Evolutionary conservation across 1,140 invertebrate genomes (phyloP), one percentile per base, ranked within the genome.

Genomic region (Episyrphus balteatus): DNA sequence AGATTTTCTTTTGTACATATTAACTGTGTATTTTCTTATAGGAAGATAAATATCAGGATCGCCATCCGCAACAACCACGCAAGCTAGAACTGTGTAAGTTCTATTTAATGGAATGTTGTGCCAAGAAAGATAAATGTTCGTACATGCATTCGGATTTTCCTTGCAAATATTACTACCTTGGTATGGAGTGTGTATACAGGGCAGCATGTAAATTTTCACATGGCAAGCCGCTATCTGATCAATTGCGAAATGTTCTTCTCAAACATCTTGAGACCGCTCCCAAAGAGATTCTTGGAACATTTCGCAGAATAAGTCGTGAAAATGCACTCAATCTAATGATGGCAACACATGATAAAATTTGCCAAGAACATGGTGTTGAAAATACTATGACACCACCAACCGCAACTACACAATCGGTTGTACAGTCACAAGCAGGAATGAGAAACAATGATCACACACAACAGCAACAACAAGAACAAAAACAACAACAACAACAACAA

Each of bases 141-240:
- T 98, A 94, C 62, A 89, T 98, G 84, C 94, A 98, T 74, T 83
- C 86, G 55, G 92, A 97, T 66, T 98, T 95, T 68, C 94, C 94
- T 32, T 98, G 94, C 72, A 97, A 97, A 75, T 96, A 88, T 73
- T 96, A 85, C 63, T 93, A 98, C 61, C 89, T 90, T 39, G 92
- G 91, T 54, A 77, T 89, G 54, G 82, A 85, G 41, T 97, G 93
- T 69, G 78, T 77, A 52, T 84, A 88, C 18, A 77, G 79, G 48
- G 74, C 75, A 33, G 83, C 83, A 46, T 98, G 94, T 72, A 91
- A 94, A 70, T 98, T 97, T 68, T 91, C 89, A 34, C 93, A 98
- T 70, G 80, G 79, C 14, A 80, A 84, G 53, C 84, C 88, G 1
- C 71, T 98, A 0, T 82, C 78, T 57, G 86, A 88, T 46, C 76